Evolutionary conservation across 2,797 vertebrate genomes (phyloP), one percentile per base, ranked within the genome.

Genomic region (Melanitta fusca): DNA sequence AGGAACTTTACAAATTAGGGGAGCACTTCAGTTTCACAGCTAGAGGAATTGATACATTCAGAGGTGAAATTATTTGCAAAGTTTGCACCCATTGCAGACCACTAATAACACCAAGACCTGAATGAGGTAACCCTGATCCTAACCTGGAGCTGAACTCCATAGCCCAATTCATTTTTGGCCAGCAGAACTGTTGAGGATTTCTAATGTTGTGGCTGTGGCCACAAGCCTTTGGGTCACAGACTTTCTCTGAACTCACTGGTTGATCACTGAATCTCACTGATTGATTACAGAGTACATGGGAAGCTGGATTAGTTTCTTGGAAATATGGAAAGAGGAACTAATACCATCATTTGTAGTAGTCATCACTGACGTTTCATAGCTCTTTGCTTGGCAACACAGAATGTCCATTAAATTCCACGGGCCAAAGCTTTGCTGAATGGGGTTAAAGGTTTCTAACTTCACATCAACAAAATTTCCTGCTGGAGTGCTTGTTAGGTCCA

Each of bases 391-490:
- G n/a, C 3, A 3, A 41, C 27, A 18, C 36, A 78, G 32, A 36
- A 85, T 47, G 78, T 62, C 75, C 54, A 32, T 15, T 75, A 22
- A 80, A 27, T 79, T 83, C 62, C 53, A 7, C 0, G 1, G 20
- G 25, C 61, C 69, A 87, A 84, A 94, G 36, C 72, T 19, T 75
- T 65, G 10, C 51, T 83, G 54, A 73, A 79, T 2, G 24, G 12
- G 73, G n/a, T 73, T 94, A 81, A 94, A 96, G 30, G 16, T 92
- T 93, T 72, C 85, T 73, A 72, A 77, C 73, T 81, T 90, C 73
- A 60, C 73, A 60, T 79, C 80, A 93, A 38, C 89, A 88, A 75
- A 88, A 41, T 11, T 81, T 60, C 88, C 82, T 93, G 89, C 30
- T 49, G 3, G 19, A 39, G 66, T 6, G 94, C 75, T 70, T 95